Evolutionary conservation across 2,113 vertebrate genomes (phyloP), one percentile per base, ranked within the genome.

Genomic region (Tautogolabrus adspersus): DNA sequence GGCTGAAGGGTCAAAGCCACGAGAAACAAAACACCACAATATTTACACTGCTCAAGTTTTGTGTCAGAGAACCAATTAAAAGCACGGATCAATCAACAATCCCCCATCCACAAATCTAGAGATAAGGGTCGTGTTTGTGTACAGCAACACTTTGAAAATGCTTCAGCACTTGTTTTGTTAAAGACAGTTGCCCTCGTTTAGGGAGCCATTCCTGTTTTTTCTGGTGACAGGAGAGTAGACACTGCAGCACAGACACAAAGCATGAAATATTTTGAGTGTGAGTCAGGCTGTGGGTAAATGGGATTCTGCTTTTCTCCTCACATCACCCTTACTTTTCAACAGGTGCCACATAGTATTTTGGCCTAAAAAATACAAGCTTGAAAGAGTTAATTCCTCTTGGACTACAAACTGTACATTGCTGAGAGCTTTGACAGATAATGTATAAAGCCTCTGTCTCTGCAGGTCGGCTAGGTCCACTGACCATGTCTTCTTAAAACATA

Each of bases 101-200:
- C 67, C 70, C 73, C 58, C 71, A 79, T 66, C 8, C 11, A 59
- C 58, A 19, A 2, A 61, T 22, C 8, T 26, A 47, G 16, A 15
- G 44, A 40, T 44, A 54, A 56, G 63, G 66, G 72, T 61, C 51
- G 19, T 77, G 64, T 85, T 85, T 90, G 85, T 85, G 77, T 77
- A 18, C 51, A 30, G 22, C 34, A 68, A 16, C 10, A 1, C 42
- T 69, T 86, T 76, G 63, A 84, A 65, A 84, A 91, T 72, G 69
- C 19, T 18, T 72, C 66, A 37, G 8, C 46, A 82, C 66, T 34
- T 34, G 49, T 79, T 77, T 47, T 9, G 2, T 26, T 66, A 10
- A 34, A 10, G 52, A 51, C 12, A 30, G 26, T 71, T 88, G 82
- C 84, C 84, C 83, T 87, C 59, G 69, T 58, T 22, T 70, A 83